Evolutionary conservation across 2,113 vertebrate genomes (phyloP).

Genomic region (Nothobranchius kuhntae): DNA sequence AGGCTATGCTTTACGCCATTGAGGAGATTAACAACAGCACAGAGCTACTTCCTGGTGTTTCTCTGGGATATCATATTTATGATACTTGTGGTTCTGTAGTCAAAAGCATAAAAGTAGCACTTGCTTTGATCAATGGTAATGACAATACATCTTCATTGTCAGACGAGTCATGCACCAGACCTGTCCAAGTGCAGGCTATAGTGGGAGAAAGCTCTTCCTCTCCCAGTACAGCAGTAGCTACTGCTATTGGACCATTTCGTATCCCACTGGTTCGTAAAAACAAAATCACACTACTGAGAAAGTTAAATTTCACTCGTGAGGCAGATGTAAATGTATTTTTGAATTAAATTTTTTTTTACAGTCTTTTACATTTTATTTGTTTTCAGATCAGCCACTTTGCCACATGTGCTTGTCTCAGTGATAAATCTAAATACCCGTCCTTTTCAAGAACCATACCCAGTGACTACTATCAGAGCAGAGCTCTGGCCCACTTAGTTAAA

Average conservation of each 20-base stretch:
- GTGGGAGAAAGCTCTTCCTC: slow-evolving; percentile 75
- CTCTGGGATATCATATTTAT: slow-evolving; percentile 76
- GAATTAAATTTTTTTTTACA: not conserved
- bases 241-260: slow-evolving; percentile 70
- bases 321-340: not conserved
- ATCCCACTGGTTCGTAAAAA: slow-evolving; percentile 67
- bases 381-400: slow-evolving; percentile 74
- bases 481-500: slow-evolving; percentile 69
- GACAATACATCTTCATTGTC: slow-evolving; percentile 5
- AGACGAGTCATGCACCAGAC: slow-evolving; percentile 41
- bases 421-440: slow-evolving; percentile 69
- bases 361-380: not conserved
- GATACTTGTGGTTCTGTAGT: slow-evolving; percentile 71
- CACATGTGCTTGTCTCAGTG: slow-evolving; percentile 74
- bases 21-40: slow-evolving; percentile 79
- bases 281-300: not conserved
- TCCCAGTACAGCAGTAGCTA: slow-evolving; percentile 69
- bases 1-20: slow-evolving; percentile 76
- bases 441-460: slow-evolving; percentile 71
- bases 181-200: slow-evolving; percentile 70
- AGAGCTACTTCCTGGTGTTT: slow-evolving; percentile 72
- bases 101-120: slow-evolving; percentile 49
- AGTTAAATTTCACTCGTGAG: too few species aligned
- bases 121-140: slow-evolving; percentile 69
- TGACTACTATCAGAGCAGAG: slow-evolving; percentile 72